phyloP scores from a whole-genome alignment of 2,888 invertebrate species.

The Leptinotarsa tumamoca region DNA sequence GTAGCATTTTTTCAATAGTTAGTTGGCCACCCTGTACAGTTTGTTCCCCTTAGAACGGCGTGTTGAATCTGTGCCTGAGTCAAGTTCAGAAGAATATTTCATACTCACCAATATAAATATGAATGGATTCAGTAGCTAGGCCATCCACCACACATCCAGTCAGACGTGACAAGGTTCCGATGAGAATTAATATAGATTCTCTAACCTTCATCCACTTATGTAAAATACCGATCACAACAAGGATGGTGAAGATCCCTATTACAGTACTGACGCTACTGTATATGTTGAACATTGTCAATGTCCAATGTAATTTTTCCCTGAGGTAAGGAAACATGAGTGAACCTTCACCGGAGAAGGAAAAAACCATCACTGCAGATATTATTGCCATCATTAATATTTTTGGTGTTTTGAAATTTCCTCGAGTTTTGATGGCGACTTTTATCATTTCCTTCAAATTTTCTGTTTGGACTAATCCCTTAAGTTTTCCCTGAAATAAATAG shows the following conservation, averaged over 20 bases:
- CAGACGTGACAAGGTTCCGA: slow-evolving; percentile 63
- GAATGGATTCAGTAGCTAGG: slow-evolving; percentile 66
- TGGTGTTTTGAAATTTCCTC: slow-evolving; percentile 70
- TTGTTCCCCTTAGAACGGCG: too few species aligned
- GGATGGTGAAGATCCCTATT: slow-evolving; percentile 71
- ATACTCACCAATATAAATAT: slow-evolving; percentile 69
- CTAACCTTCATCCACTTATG: slow-evolving; percentile 67
- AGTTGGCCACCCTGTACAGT: too few species aligned
- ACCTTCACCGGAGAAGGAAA: slow-evolving; percentile 67
- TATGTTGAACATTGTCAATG: slow-evolving; percentile 72
- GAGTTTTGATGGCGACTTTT: slow-evolving; percentile 69
- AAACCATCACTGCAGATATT: slow-evolving; percentile 61
- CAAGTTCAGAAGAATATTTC: too few species aligned
- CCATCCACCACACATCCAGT: slow-evolving; percentile 60
- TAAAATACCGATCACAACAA: slow-evolving; percentile 71
- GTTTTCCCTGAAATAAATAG: slow-evolving; percentile 41
- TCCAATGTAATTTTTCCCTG: slow-evolving; percentile 76
- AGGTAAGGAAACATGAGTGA: slow-evolving; percentile 74
- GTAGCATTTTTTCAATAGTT: too few species aligned
- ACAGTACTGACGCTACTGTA: slow-evolving; percentile 70
- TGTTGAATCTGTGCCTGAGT: too few species aligned
- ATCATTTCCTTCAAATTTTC: slow-evolving; percentile 64
- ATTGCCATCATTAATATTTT: slow-evolving; percentile 68
- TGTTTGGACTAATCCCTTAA: slow-evolving; percentile 45
- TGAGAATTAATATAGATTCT: slow-evolving; percentile 65